phyloP scores from a whole-genome alignment of 2,888 invertebrate species.

The Empis stercorea region DNA sequence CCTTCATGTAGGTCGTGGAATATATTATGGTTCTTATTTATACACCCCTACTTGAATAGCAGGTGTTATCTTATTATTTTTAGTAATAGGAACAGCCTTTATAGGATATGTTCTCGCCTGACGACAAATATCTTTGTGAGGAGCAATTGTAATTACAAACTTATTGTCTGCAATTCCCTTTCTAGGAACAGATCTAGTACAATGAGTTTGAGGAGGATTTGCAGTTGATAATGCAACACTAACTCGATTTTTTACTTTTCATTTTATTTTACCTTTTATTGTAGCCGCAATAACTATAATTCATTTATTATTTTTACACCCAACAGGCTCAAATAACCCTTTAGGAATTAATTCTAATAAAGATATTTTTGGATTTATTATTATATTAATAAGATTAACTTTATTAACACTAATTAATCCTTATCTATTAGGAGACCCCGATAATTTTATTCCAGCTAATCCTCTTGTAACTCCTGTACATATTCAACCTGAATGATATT shows the following conservation, averaged over 20 bases:
- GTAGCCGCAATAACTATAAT: constrained; percentile 46
- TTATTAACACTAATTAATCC: constrained; percentile 43
- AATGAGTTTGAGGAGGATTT: constrained; percentile 67
- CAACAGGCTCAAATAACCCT: constrained; percentile 56
- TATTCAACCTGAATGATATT: constrained; percentile 78
- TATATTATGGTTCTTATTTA: constrained; percentile 43
- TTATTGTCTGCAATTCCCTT: constrained; percentile 59
- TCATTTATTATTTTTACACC: constrained; percentile 51
- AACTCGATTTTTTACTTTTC: constrained; percentile 60
- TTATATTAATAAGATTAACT: constrained; percentile 42
- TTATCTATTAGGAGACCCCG: constrained; percentile 51
- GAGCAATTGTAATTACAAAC: constrained; percentile 68
- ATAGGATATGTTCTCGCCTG: constrained; percentile 67
- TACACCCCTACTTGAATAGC: constrained; percentile 47
- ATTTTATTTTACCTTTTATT: constrained; percentile 61
- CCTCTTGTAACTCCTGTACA: constrained; percentile 49
- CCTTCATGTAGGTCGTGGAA: constrained; percentile 52
- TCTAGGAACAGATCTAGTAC: constrained; percentile 47
- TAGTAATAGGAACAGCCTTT: constrained; percentile 59
- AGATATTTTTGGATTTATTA: constrained; percentile 47
- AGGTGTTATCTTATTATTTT: constrained; percentile 52
- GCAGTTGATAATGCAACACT: constrained; percentile 59
- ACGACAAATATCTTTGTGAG: constrained; percentile 73
- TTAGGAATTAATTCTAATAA: constrained; percentile 54
- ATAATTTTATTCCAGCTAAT: constrained; percentile 52